phyloP scores from a whole-genome alignment of 1,140 invertebrate species.

The Lasioglossum albipes region DNA sequence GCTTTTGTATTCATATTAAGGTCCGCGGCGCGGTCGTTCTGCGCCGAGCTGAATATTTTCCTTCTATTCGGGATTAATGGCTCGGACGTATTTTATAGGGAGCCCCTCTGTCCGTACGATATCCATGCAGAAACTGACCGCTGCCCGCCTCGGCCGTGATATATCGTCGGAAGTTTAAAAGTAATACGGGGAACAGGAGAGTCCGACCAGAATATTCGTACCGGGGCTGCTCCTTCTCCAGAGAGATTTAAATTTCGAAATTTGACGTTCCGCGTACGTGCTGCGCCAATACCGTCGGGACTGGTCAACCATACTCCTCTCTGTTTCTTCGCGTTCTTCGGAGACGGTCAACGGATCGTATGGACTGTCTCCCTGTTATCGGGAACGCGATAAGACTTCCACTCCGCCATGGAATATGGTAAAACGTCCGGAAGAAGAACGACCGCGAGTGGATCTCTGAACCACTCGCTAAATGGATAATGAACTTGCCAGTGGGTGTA shows the following conservation, averaged over 20 bases:
- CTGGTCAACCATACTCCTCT: too few species aligned
- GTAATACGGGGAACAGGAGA: slow-evolving; percentile 64
- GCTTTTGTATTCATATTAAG: slow-evolving; percentile 80
- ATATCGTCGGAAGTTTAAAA: slow-evolving; percentile 79
- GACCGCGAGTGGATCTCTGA: slow-evolving; percentile 25
- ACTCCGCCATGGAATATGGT: slow-evolving; percentile 31
- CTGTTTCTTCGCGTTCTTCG: background rate
- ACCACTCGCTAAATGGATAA: slow-evolving; percentile 32
- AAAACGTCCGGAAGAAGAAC: slow-evolving; percentile 45
- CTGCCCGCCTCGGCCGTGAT: slow-evolving; percentile 73
- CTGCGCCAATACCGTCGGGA: slow-evolving; percentile 39
- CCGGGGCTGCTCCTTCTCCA: slow-evolving; percentile 21
- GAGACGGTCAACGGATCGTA: slow-evolving; percentile 42
- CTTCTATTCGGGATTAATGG: slow-evolving; percentile 80
- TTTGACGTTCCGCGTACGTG: slow-evolving; percentile 58
- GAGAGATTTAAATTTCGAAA: slow-evolving; percentile 72
- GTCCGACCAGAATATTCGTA: slow-evolving; percentile 29
- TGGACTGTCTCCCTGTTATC: slow-evolving; percentile 55
- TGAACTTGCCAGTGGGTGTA: background rate
- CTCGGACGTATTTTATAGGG: slow-evolving; percentile 80
- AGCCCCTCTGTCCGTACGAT: slow-evolving; percentile 60
- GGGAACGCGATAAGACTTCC: slow-evolving; percentile 54
- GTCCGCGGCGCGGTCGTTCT: slow-evolving; percentile 72
- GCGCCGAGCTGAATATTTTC: slow-evolving; percentile 77
- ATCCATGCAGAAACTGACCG: slow-evolving; percentile 76